phyloP scores from a whole-genome alignment of 2,888 invertebrate genomes.

The Tinea semifulvella region DNA sequence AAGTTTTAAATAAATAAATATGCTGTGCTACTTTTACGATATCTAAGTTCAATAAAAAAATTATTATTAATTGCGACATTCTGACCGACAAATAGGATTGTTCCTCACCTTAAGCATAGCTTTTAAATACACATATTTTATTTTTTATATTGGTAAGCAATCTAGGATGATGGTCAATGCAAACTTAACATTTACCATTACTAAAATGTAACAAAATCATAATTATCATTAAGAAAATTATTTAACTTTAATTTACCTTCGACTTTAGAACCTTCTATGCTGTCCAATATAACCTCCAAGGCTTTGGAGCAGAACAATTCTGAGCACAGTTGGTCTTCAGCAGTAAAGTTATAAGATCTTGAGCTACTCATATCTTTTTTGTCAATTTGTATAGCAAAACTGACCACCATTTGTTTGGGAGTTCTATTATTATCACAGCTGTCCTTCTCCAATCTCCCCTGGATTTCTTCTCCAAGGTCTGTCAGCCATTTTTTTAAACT shows the following conservation, averaged over 20 bases:
- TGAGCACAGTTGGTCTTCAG: constrained; percentile 70
- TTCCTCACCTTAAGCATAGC: too few species aligned
- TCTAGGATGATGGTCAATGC: too few species aligned
- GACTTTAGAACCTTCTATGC: constrained; percentile 38
- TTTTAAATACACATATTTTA: too few species aligned
- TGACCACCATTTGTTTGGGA: constrained; percentile 82
- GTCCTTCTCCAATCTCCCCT: constrained; percentile 84
- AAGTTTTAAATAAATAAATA: too few species aligned
- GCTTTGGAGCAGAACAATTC: constrained; percentile 73
- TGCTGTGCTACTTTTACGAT: too few species aligned
- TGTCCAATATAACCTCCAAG: constrained; percentile 73
- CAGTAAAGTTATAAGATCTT: constrained; percentile 66
- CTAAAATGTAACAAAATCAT: too few species aligned
- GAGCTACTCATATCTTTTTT: constrained; percentile 70
- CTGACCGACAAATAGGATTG: too few species aligned
- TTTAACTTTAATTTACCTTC: constrained; percentile 46
- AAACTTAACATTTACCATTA: too few species aligned
- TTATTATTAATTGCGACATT: too few species aligned
- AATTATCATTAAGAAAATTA: too few species aligned
- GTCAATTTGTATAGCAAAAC: constrained; percentile 68
- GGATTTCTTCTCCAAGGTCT: constrained; percentile 83
- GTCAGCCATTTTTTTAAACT: constrained; percentile 81
- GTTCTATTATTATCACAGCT: constrained; percentile 80
- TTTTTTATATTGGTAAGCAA: too few species aligned
- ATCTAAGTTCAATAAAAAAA: too few species aligned